Percentiles rank a stretch among this genome's conserved stretches.
Evolutionary conservation across 1,140 invertebrate genomes (phyloP).

Genomic region (Atta cephalotes): DNA sequence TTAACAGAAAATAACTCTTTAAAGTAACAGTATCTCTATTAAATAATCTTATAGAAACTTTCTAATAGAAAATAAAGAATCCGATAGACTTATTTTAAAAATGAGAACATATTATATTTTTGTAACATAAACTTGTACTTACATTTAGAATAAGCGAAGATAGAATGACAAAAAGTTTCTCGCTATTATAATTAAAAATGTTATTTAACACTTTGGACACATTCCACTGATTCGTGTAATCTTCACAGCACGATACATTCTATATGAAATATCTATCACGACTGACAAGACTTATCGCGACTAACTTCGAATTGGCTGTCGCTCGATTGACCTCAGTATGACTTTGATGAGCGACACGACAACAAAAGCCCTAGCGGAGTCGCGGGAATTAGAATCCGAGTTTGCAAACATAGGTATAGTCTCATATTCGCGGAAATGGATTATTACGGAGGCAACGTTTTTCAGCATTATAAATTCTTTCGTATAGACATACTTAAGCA

Average conservation of each 20-base stretch:
- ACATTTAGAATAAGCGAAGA: background rate
- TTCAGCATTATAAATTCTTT: conserved; percentile 20
- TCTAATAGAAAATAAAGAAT: background rate
- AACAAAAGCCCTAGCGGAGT: conserved; percentile 70
- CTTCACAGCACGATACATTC: conserved; percentile 12
- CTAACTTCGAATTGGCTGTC: conserved; percentile 28
- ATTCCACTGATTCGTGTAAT: conserved; percentile 13
- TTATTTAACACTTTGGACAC: background rate
- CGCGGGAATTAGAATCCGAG: conserved; percentile 63
- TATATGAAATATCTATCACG: conserved; percentile 41
- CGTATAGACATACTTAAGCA: background rate
- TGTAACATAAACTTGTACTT: conserved; percentile 1
- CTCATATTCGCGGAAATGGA: conserved; percentile 33
- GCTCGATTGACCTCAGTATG: conserved; percentile 58
- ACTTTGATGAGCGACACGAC: conserved; percentile 64
- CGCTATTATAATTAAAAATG: background rate
- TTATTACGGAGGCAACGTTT: conserved; percentile 37
- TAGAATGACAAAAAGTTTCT: background rate
- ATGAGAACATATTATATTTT: background rate
- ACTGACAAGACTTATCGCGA: conserved; percentile 60
- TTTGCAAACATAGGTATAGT: conserved; percentile 73
- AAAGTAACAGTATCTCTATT: background rate
- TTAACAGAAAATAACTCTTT: background rate
- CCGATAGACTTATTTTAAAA: background rate
- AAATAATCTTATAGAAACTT: background rate